Percentiles rank a stretch among this genome's conserved stretches.
These are phyloP conservation scores for Acanthosepion pharaonis DNA, from an alignment of 2,888 invertebrate genomes.

Conservation along the genomic window DNA sequence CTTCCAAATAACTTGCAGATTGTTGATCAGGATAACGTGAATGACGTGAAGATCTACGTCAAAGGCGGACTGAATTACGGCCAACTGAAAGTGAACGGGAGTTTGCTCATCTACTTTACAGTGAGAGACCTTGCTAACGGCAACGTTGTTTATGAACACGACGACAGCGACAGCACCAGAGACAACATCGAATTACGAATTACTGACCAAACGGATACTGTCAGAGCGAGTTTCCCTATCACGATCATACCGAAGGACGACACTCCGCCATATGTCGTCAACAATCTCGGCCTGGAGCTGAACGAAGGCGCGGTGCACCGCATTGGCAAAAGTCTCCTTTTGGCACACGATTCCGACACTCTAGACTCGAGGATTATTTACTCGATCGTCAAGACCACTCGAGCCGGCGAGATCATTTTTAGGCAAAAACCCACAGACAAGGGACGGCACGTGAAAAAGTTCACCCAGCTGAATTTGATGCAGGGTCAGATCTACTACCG, in stretches of 20 bases:
- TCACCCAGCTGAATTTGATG: constrained; percentile 71
- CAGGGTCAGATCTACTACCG: constrained; percentile 73
- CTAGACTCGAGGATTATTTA: constrained; percentile 70
- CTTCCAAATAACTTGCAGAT: constrained; percentile 66
- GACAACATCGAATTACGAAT: constrained; percentile 72
- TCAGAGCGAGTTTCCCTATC: constrained; percentile 70
- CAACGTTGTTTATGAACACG: constrained; percentile 69
- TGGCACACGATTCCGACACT: constrained; percentile 72
- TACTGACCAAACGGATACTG: constrained; percentile 69
- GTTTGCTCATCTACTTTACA: constrained; percentile 66
- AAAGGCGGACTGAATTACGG: constrained; percentile 72
- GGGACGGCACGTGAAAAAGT: constrained; percentile 68
- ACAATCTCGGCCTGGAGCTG: constrained; percentile 70
- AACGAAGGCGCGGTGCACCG: constrained; percentile 70
- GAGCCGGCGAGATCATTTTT: constrained; percentile 69
- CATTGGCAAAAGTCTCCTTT: constrained; percentile 64
- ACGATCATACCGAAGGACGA: constrained; percentile 73
- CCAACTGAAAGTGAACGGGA: constrained; percentile 66
- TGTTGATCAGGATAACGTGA: constrained; percentile 72
- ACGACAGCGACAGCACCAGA: constrained; percentile 68
- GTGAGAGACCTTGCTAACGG: constrained; percentile 66
- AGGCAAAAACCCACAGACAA: constrained; percentile 64
- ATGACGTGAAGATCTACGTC: constrained; percentile 68
- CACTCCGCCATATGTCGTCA: constrained; percentile 70
- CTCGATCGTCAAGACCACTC: constrained; percentile 67